Conservation (phyloP, 2,888 invertebrate species). For the Saturnia japonica region DNA sequence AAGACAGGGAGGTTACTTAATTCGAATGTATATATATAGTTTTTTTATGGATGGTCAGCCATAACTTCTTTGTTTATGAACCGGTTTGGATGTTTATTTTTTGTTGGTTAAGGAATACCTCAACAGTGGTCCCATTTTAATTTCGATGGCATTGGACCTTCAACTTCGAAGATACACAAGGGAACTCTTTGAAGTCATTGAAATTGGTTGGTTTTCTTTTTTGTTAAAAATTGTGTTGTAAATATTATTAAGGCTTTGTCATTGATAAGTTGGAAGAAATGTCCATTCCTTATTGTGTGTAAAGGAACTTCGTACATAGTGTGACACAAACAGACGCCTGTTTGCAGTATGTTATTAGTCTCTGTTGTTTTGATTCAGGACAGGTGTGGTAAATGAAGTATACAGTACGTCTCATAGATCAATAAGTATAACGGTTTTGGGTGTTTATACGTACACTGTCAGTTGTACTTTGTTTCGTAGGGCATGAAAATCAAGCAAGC, state of each 20-base stretch:
- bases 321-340: background rate
- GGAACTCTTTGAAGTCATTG: too few relatives aligned
- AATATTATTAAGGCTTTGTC: background rate
- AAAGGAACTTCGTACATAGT: background rate
- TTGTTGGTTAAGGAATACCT: too few relatives aligned
- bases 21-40: too few relatives aligned
- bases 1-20: too few relatives aligned
- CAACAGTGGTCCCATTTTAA: too few relatives aligned
- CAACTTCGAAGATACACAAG: too few relatives aligned
- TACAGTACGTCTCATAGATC: background rate
- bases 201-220: too few relatives aligned
- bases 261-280: background rate
- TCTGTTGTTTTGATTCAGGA: background rate
- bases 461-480: background rate
- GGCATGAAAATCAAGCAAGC: background rate
- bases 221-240: too few relatives aligned
- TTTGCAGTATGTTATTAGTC: background rate
- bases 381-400: background rate
- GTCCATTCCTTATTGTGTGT: background rate
- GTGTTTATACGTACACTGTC: background rate
- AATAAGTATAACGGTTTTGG: background rate
- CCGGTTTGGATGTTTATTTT: too few relatives aligned
- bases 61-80: too few relatives aligned
- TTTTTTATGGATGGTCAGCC: too few relatives aligned
- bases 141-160: too few relatives aligned